Percentiles rank a stretch among this genome's conserved stretches.
phyloP scores from a whole-genome alignment of 2,113 vertebrate genomes.

The Patagioenas fasciata region DNA sequence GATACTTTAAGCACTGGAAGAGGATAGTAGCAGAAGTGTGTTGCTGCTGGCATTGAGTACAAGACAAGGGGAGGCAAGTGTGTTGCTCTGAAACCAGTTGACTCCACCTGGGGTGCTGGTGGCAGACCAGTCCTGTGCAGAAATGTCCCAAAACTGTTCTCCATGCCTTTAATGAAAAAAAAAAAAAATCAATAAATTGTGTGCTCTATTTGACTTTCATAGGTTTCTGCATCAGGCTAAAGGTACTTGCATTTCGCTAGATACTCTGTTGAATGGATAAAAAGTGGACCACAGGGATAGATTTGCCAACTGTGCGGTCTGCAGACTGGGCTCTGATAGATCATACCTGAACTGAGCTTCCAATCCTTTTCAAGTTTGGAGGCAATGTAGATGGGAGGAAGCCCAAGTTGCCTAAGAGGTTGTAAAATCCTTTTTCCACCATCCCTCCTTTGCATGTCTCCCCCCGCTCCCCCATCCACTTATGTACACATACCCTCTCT shows the following conservation, averaged over 20 bases:
- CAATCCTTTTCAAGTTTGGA: not conserved
- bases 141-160: not conserved
- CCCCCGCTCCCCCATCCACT: not conserved
- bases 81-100: not conserved
- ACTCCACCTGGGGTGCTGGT: not conserved
- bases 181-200: not conserved
- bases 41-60: not conserved
- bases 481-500: not conserved
- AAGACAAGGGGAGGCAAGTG: not conserved
- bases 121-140: not conserved
- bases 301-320: rapidly evolving
- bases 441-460: not conserved
- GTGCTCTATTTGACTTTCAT: not conserved
- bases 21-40: not conserved
- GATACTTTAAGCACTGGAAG: not conserved
- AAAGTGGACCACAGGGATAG: not conserved
- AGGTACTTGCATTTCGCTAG: not conserved
- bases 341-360: not conserved
- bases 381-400: not conserved
- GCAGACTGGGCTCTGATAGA: not conserved
- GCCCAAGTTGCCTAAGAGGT: not conserved
- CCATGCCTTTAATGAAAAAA: not conserved
- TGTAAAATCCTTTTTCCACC: not conserved
- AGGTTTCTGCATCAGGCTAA: not conserved
- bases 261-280: not conserved